phyloP scores from a whole-genome alignment of 2,113 vertebrate genomes.

The Myrmophylax atrothorax region DNA sequence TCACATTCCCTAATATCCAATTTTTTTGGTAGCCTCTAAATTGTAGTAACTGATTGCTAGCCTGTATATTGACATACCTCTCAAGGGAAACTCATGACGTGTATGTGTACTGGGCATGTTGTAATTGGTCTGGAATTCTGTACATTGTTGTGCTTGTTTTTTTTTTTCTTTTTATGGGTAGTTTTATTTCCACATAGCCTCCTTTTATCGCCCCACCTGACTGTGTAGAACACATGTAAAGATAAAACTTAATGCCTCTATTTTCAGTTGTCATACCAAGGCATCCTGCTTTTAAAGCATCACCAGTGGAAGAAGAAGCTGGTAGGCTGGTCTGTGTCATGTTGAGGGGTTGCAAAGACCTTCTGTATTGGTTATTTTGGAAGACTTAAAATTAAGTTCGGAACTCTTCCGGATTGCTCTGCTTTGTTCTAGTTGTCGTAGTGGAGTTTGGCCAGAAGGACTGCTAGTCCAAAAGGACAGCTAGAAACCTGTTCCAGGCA shows the following conservation, averaged over 20 bases:
- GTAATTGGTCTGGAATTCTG: background rate
- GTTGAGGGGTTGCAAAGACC: background rate
- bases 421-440: background rate
- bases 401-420: background rate
- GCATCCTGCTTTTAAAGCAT: slow-evolving; percentile 25
- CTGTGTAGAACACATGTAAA: background rate
- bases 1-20: background rate
- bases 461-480: background rate
- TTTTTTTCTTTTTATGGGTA: background rate
- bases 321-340: slow-evolving; percentile 24
- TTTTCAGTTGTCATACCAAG: background rate
- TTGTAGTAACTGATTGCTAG: background rate
- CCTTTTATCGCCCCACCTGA: background rate
- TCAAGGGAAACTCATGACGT: background rate
- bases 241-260: background rate
- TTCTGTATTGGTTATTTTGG: background rate
- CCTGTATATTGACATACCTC: background rate
- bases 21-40: background rate
- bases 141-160: background rate
- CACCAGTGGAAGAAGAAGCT: background rate
- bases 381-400: background rate
- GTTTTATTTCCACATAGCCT: background rate
- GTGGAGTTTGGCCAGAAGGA: background rate
- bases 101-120: background rate
- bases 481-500: background rate